These are phyloP conservation scores for Ferdinandea cuprea DNA, from an alignment of 2,888 invertebrate species.

Conservation along the genomic window DNA sequence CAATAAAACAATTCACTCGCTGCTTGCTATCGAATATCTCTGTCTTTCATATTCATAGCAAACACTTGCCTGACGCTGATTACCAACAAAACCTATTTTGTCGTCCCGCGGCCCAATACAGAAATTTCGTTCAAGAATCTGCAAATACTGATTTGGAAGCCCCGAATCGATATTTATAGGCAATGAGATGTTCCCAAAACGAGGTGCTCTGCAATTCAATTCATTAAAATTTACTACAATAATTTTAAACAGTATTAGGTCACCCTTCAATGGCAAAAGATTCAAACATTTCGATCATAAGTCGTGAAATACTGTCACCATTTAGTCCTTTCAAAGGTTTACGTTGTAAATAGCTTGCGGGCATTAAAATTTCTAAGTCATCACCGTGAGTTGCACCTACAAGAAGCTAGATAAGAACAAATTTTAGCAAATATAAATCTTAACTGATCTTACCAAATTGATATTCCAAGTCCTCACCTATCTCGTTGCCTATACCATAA, in stretches of 20 bases:
- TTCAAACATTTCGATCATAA: conserved; percentile 51
- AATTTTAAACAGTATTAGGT: not conserved
- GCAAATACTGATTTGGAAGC: conserved; percentile 26
- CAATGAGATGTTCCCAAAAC: conserved; percentile 17
- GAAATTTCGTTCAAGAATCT: conserved; percentile 32
- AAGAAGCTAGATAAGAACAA: not conserved
- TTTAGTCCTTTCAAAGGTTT: conserved; percentile 9
- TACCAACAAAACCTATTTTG: not conserved
- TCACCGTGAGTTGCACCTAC: conserved; percentile 63
- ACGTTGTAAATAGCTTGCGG: not conserved
- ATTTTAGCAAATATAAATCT: too few relatives aligned
- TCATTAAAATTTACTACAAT: not conserved
- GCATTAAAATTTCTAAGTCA: conserved; percentile 47
- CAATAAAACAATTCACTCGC: not conserved
- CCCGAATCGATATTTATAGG: conserved; percentile 33
- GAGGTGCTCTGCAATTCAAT: conserved; percentile 32
- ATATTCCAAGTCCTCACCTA: conserved; percentile 83
- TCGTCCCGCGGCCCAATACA: conserved; percentile 47
- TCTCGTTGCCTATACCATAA: conserved; percentile 84
- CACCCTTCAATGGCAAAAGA: conserved; percentile 38
- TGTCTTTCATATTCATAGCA: conserved; percentile 44
- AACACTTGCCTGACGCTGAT: not conserved
- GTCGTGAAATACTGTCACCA: conserved; percentile 36
- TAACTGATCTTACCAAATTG: conserved; percentile 83
- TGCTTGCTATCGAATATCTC: too few relatives aligned